These are phyloP conservation scores for Drosophila nasuta DNA, from an alignment of 1,140 invertebrate genomes.

Conservation along the genomic window DNA sequence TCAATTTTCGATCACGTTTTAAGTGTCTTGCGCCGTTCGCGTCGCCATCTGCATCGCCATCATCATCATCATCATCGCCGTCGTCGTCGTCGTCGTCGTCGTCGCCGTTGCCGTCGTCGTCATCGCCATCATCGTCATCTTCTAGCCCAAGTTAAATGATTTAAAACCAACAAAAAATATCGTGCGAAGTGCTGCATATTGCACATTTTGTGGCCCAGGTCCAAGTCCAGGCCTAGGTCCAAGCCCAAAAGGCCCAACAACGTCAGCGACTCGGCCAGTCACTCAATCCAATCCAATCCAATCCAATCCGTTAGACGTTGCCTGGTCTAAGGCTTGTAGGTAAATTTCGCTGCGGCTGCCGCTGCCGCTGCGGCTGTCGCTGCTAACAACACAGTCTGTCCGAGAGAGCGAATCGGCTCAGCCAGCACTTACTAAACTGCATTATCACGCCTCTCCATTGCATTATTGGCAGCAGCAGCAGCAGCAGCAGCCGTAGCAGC, in stretches of 20 bases:
- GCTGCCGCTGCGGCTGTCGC: not conserved
- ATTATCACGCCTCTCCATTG: conserved; percentile 82
- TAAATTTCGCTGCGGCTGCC: conserved; percentile 34
- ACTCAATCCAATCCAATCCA: conserved; percentile 67
- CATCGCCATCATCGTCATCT: conserved; percentile 56
- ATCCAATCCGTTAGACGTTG: conserved; percentile 70
- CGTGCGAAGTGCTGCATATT: conserved; percentile 82
- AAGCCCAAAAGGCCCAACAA: conserved; percentile 42
- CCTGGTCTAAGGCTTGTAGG: conserved; percentile 40
- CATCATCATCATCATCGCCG: conserved; percentile 53
- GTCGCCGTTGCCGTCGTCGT: conserved; percentile 49
- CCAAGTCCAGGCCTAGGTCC: conserved; percentile 5
- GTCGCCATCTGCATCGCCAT: conserved; percentile 60
- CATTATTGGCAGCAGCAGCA: conserved; percentile 73
- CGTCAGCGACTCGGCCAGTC: conserved; percentile 68
- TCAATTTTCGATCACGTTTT: conserved; percentile 83
- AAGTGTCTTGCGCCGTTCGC: conserved; percentile 79
- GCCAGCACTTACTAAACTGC: conserved; percentile 78
- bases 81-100: conserved; percentile 24
- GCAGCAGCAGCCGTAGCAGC: conserved; percentile 16
- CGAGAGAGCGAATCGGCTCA: conserved; percentile 28
- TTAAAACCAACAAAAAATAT: conserved; percentile 83
- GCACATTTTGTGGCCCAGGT: conserved; percentile 51
- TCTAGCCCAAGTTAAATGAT: conserved; percentile 79
- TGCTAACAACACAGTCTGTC: conserved; percentile 28